These are phyloP conservation scores for Xyrichtys novacula DNA, from an alignment of 2,797 vertebrate species.

Conservation along the genomic window DNA sequence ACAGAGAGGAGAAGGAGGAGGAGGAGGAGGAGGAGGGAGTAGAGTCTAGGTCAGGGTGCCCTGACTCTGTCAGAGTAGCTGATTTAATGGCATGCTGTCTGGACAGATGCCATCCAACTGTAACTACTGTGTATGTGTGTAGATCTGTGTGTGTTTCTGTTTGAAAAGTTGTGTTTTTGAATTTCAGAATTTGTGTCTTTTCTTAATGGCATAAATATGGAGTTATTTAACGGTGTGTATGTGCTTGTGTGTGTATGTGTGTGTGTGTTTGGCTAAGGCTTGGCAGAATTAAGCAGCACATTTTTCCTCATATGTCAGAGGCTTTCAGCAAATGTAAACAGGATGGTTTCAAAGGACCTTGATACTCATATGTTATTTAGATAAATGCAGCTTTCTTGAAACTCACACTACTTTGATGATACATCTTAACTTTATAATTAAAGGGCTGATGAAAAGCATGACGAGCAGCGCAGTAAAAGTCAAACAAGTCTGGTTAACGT, in stretches of 20 bases:
- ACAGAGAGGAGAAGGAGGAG: no score
- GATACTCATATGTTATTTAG: neutral
- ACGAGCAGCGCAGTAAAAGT: neutral
- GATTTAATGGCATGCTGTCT: slow-evolving; percentile 79
- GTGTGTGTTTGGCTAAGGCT: neutral
- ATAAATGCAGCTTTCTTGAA: neutral
- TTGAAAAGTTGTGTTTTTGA: slow-evolving; percentile 27
- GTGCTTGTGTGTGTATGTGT: neutral
- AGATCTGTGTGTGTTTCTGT: slow-evolving; percentile 11
- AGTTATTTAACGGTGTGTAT: no score
- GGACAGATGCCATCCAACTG: slow-evolving; percentile 61
- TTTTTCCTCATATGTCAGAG: slow-evolving; percentile 9
- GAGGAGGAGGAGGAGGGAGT: no score
- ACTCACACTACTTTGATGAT: neutral
- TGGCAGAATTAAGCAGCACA: slow-evolving; percentile 1
- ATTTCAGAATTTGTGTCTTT: slow-evolving; percentile 21
- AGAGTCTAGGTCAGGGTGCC: slow-evolving; percentile 82
- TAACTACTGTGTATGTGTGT: slow-evolving; percentile 45
- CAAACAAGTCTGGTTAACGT: neutral
- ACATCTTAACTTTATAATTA: neutral
- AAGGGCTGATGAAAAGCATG: neutral
- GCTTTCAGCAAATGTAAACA: slow-evolving; percentile 5
- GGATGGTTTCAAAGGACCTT: neutral
- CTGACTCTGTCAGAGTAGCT: slow-evolving; percentile 79
- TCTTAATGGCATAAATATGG: neutral